A percentile compares a stretch with the other conserved stretches of the same genome.
Evolutionary conservation across 1,140 invertebrate species (phyloP).

Genomic region (Drosophila santomea): DNA sequence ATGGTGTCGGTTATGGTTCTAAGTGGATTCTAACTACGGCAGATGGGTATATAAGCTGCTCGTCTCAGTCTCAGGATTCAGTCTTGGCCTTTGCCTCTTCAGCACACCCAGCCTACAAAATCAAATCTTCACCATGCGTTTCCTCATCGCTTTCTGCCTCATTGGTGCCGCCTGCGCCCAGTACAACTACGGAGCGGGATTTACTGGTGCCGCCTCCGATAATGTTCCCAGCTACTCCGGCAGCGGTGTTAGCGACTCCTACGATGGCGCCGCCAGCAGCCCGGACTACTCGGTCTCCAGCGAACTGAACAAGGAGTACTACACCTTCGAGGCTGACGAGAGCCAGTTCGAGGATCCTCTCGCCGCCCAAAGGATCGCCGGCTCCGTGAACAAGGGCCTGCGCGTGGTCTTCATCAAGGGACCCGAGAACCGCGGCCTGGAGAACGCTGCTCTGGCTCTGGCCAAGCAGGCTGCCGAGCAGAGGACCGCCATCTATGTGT

Average conservation of each 20-base stretch:
- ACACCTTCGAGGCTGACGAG: conserved; percentile 71
- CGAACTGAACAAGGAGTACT: conserved; percentile 78
- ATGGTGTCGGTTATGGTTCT: conserved; percentile 61
- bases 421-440: conserved; percentile 74
- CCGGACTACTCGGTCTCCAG: conserved; percentile 41
- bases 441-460: conserved; percentile 74
- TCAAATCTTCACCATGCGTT: conserved; percentile 53
- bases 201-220: conserved; percentile 49
- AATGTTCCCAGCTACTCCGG: conserved; percentile 42
- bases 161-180: conserved; percentile 76
- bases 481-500: conserved; percentile 72
- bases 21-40: conserved; percentile 28
- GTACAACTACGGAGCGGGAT: conserved; percentile 67
- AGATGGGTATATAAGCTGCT: conserved; percentile 62
- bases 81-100: conserved; percentile 64
- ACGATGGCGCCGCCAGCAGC: conserved; percentile 49
- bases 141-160: conserved; percentile 69
- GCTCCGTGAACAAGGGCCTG: conserved; percentile 61
- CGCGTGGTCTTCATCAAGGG: conserved; percentile 83
- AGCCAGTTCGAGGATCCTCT: conserved; percentile 65
- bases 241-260: conserved; percentile 30
- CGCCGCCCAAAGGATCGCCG: conserved; percentile 53
- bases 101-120: conserved; percentile 37
- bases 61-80: conserved; percentile 62
- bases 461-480: conserved; percentile 77